phyloP scores from a whole-genome alignment of 2,888 invertebrate genomes.

The Athrips mouffetella region DNA sequence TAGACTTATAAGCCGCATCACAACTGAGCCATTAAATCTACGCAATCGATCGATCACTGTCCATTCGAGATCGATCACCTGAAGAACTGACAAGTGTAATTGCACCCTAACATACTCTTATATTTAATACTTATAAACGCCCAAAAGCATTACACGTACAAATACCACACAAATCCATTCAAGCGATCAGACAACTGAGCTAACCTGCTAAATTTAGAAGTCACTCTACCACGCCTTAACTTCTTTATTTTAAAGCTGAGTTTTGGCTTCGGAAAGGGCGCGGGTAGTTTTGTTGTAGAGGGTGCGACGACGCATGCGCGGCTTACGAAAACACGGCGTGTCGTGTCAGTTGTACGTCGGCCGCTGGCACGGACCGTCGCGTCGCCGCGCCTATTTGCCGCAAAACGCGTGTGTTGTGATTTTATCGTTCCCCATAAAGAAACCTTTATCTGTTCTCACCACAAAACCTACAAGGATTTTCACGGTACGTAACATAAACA shows the following conservation, averaged over 20 bases:
- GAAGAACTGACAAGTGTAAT: too few species aligned
- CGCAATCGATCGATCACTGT: too few species aligned
- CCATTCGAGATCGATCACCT: too few species aligned
- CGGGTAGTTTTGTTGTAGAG: constrained; percentile 29
- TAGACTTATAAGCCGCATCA: too few species aligned
- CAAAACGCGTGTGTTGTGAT: constrained; percentile 51
- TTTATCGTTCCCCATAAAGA: constrained; percentile 31
- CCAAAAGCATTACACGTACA: background rate
- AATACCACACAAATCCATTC: constrained; percentile 13
- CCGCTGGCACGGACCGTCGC: constrained; percentile 39
- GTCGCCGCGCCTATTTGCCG: constrained; percentile 24
- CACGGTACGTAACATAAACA: too few species aligned
- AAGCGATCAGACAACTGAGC: constrained; percentile 1
- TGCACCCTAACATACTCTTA: too few species aligned
- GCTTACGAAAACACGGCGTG: constrained; percentile 57
- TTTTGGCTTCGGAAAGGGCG: constrained; percentile 18
- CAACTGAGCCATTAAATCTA: too few species aligned
- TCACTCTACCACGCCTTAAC: constrained; percentile 24
- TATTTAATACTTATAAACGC: too few species aligned
- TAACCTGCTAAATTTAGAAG: background rate
- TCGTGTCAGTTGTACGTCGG: constrained; percentile 51
- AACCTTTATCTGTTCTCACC: constrained; percentile 36
- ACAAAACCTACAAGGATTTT: constrained; percentile 39
- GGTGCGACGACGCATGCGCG: constrained; percentile 62
- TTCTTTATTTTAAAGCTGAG: constrained; percentile 24